phyloP scores from a whole-genome alignment of 2,888 invertebrate genomes.

The Phymatocera aterrima region DNA sequence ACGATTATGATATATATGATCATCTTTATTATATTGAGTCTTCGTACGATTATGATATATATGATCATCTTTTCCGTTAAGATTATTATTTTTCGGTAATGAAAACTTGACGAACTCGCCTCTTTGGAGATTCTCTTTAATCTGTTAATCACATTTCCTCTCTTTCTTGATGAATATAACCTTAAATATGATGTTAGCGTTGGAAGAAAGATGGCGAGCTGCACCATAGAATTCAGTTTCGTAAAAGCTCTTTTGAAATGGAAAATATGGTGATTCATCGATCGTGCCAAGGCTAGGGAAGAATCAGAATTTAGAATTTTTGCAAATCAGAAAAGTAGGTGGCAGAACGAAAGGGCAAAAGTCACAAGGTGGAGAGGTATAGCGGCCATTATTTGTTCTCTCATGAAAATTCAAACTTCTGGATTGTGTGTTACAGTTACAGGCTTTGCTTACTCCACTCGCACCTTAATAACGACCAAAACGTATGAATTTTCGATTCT shows the following conservation, averaged over 20 bases:
- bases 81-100: no score
- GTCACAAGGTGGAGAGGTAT: slow-evolving; percentile 9
- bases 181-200: no score
- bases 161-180: no score
- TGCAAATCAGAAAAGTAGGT: neutral
- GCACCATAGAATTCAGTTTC: neutral
- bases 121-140: no score
- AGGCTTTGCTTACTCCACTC: neutral
- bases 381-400: neutral
- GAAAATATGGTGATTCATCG: neutral
- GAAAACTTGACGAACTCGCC: no score
- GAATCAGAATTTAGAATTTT: neutral
- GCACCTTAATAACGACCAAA: neutral
- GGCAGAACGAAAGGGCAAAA: neutral
- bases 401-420: neutral
- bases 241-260: neutral
- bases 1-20: neutral
- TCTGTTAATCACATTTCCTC: no score
- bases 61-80: no score
- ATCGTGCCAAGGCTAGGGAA: slow-evolving; percentile 1
- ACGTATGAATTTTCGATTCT: neutral
- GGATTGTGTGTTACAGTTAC: neutral
- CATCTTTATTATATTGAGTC: neutral
- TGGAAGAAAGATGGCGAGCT: neutral
- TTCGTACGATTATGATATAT: neutral